Conservation (phyloP, 2,113 vertebrate genomes). For the Indri indri region DNA sequence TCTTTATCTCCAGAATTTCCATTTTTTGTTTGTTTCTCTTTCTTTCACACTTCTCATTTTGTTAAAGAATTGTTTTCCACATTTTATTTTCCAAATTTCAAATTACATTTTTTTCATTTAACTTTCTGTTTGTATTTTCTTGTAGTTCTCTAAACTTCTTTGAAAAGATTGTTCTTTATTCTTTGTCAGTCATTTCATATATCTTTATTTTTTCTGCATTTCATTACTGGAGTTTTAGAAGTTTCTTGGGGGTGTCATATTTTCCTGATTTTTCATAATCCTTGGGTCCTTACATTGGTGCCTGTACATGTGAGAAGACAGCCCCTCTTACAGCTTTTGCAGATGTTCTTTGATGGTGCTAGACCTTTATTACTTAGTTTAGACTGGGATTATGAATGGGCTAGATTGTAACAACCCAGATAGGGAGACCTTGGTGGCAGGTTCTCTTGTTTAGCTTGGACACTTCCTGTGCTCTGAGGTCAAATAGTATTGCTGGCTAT, state of each 20-base stretch:
- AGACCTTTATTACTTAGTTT: background rate
- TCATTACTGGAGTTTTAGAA: background rate
- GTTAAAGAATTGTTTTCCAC: background rate
- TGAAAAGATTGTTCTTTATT: background rate
- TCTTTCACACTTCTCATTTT: background rate
- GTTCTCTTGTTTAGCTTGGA: background rate
- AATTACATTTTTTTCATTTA: background rate
- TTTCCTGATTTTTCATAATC: background rate
- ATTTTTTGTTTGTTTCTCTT: background rate
- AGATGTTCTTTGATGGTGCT: background rate
- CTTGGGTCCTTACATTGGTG: background rate
- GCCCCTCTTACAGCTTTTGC: background rate
- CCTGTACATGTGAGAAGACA: background rate
- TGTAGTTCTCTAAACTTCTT: background rate
- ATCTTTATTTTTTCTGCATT: background rate
- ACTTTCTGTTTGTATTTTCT: background rate
- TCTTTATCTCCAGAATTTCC: background rate
- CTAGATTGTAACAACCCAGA: background rate
- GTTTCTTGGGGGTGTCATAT: background rate
- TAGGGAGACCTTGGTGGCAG: background rate
- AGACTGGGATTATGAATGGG: background rate
- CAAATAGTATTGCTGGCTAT: background rate
- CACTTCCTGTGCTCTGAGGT: background rate
- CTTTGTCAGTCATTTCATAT: no score
- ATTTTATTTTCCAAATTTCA: background rate